Conservation (phyloP, 2,888 invertebrate species). For the Agrochola litura region DNA sequence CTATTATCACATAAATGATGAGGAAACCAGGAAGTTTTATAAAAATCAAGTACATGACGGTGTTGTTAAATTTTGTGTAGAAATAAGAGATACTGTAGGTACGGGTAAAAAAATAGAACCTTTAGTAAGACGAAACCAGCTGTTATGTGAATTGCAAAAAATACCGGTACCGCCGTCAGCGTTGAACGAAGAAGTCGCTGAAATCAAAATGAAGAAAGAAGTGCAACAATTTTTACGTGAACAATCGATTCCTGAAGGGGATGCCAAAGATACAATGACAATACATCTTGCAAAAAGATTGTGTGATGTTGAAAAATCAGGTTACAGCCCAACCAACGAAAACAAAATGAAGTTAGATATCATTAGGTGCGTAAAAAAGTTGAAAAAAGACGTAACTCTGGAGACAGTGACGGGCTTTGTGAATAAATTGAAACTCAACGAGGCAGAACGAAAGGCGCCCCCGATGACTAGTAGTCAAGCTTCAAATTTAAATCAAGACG, state of each 20-base stretch:
- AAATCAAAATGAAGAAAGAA: constrained; percentile 77
- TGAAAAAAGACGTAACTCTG: constrained; percentile 64
- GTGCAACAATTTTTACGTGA: constrained; percentile 72
- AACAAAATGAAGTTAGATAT: constrained; percentile 76
- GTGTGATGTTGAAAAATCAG: constrained; percentile 73
- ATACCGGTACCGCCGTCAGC: constrained; percentile 73
- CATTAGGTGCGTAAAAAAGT: constrained; percentile 70
- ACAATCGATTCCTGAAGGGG: constrained; percentile 59
- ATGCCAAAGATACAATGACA: constrained; percentile 67
- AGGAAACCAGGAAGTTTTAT: constrained; percentile 69
- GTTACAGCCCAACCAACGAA: constrained; percentile 68
- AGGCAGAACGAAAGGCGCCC: constrained; percentile 63
- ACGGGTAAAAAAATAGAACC: constrained; percentile 60
- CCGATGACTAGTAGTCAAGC: constrained; percentile 45
- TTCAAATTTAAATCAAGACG: constrained; percentile 26
- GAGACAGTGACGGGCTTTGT: constrained; percentile 72
- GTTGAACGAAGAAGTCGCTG: constrained; percentile 75
- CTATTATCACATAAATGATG: constrained; percentile 70
- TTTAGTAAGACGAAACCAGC: constrained; percentile 73
- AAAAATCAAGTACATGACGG: constrained; percentile 73
- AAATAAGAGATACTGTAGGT: constrained; percentile 51
- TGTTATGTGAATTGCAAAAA: constrained; percentile 78
- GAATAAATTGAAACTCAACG: constrained; percentile 69
- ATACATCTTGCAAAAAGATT: constrained; percentile 73
- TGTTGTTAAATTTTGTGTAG: constrained; percentile 66